Percentiles rank a stretch among this genome's conserved stretches.
Evolutionary conservation across 2,797 vertebrate genomes (phyloP).

Genomic region (Sorex maritimensis): DNA sequence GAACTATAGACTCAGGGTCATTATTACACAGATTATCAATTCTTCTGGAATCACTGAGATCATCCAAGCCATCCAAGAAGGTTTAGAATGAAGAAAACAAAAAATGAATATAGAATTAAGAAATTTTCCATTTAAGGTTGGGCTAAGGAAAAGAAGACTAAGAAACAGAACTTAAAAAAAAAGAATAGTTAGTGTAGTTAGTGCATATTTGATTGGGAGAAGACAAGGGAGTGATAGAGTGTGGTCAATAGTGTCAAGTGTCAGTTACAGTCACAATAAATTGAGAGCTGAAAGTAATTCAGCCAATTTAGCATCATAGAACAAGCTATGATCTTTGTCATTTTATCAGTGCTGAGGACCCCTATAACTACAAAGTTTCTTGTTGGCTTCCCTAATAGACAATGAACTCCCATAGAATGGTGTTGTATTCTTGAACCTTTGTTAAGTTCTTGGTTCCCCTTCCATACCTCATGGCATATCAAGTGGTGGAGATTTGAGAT

Average conservation of each 20-base stretch:
- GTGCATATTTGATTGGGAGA: not conserved
- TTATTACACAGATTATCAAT: not conserved
- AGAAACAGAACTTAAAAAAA: not conserved
- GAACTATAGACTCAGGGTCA: not conserved
- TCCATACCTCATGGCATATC: not conserved
- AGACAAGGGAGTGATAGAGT: not conserved
- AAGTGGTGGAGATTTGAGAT: conserved; percentile 21
- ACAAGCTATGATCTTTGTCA: not conserved
- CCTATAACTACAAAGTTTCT: not conserved
- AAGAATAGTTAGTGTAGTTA: not conserved
- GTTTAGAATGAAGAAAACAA: conserved; percentile 24
- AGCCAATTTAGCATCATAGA: not conserved
- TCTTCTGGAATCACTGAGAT: not conserved
- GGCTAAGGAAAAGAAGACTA: not conserved
- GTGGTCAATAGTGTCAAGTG: not conserved
- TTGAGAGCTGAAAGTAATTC: conserved; percentile 30
- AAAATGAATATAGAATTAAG: not conserved
- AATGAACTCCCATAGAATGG: not conserved
- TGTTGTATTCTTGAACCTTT: conserved; percentile 20
- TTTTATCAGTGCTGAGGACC: not conserved
- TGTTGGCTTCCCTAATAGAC: not conserved
- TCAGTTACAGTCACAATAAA: conserved; percentile 15
- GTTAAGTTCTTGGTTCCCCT: not conserved
- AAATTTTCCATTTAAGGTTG: not conserved
- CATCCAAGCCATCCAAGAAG: not conserved